Base-by-base conservation (phyloP, 2,797 vertebrate species). In the Crenichthys baileyi region DNA sequence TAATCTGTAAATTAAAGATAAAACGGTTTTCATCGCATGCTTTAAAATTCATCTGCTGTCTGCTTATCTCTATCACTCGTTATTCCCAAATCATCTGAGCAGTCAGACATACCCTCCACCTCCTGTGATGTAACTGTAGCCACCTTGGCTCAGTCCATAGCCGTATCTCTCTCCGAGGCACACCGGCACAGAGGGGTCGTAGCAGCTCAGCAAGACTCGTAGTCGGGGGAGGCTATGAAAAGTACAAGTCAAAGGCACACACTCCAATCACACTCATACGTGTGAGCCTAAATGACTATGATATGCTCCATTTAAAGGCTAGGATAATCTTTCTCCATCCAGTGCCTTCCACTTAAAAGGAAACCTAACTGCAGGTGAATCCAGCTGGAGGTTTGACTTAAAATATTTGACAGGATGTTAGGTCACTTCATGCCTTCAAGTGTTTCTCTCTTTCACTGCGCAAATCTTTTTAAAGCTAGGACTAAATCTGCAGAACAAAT, bases 91-190 rank as follows among this genome's bases (percentile, higher is more conserved):
- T 72, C 83, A 65, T 80, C 73, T 26, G 63, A 75, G 84, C 29
- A 18, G 72, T 67, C 76, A 83, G 80, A 88, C 96, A 97, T 95
- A 99, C 98, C 98, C 98, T 87, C 98, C 98, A 61, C 98, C 98
- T 41, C 98, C 98, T 0, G 98, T 99, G 95, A 99, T 94, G 75
- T 99, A 99, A 92, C 97, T 99, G 91, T 99, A 99, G 86, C 98
- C 98, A 11, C 98, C 98, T 74, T 97, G 96, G 89, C 96, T 96
- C 86, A 99, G 94, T 79, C 98, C 97, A 0, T 99, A 99, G 83
- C 98, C 98, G 0, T 99, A 99, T 51, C 98, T 95, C 87, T 99
- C 98, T 80, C 98, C 98, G 24, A 99, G 96, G 89, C 97, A 96
- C 77, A 99, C 93, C 0, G 97, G 90, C 65, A 97, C 97, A 1